Conservation (phyloP, 1,140 invertebrate genomes). For the Maconellicoccus hirsutus region DNA sequence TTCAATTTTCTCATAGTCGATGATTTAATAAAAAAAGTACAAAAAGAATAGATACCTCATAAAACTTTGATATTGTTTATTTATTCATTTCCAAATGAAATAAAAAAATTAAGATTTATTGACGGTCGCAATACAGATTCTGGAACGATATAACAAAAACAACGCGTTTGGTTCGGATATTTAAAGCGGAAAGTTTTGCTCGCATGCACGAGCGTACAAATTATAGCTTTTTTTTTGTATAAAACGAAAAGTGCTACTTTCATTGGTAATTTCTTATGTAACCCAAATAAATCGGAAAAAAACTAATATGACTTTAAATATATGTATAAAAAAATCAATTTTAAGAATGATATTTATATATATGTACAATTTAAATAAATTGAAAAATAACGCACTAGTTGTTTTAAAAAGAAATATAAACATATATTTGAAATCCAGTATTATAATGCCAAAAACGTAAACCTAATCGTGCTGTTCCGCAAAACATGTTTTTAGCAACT, state of each 20-base stretch:
- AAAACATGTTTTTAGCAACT: neutral
- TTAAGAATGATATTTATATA: neutral
- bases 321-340: neutral
- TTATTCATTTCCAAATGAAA: neutral
- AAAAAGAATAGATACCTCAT: neutral
- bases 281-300: neutral
- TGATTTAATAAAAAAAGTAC: no score
- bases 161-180: neutral
- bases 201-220: neutral
- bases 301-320: neutral
- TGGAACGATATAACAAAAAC: neutral
- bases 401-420: constrained; percentile 18
- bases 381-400: constrained; percentile 4
- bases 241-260: neutral
- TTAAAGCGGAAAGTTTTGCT: neutral
- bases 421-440: constrained; percentile 13
- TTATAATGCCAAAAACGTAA: constrained; percentile 13
- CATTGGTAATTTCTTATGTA: neutral
- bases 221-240: neutral
- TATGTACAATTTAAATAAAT: neutral
- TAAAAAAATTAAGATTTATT: neutral
- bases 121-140: constrained; percentile 7
- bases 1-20: no score
- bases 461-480: neutral
- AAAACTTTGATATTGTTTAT: constrained; percentile 10